Evolutionary conservation across 1,140 invertebrate genomes (phyloP).

Genomic region (Brachionus manjavacas): DNA sequence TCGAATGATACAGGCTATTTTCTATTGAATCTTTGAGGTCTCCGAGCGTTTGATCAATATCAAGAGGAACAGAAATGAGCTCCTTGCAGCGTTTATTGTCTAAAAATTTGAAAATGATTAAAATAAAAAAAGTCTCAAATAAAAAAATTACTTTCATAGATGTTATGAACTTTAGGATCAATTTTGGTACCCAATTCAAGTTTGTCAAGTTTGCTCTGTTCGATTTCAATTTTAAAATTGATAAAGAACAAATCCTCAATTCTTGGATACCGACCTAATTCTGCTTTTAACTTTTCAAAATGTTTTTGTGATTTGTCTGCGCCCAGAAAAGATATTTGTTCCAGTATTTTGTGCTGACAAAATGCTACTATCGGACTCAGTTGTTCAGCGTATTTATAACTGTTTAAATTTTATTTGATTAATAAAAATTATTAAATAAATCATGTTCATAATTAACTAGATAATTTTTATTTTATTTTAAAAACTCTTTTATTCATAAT

Average conservation of each 20-base stretch:
- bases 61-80: slow-evolving; percentile 52
- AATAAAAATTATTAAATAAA: too few species aligned
- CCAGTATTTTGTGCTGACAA: slow-evolving; percentile 52
- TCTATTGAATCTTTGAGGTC: slow-evolving; percentile 48
- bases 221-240: slow-evolving; percentile 48
- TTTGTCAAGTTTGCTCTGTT: slow-evolving; percentile 38
- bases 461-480: too few species aligned
- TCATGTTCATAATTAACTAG: too few species aligned
- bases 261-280: slow-evolving; percentile 47
- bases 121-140: too few species aligned
- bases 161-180: slow-evolving; percentile 50
- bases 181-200: slow-evolving; percentile 49
- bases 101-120: background rate
- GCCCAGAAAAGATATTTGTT: slow-evolving; percentile 47
- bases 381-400: slow-evolving; percentile 54
- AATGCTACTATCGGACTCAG: slow-evolving; percentile 53
- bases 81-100: slow-evolving; percentile 48
- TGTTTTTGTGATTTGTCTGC: slow-evolving; percentile 50
- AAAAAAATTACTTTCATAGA: slow-evolving; percentile 50
- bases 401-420: background rate
- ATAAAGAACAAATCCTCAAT: slow-evolving; percentile 46
- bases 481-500: too few species aligned
- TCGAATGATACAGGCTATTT: slow-evolving; percentile 50
- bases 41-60: slow-evolving; percentile 48
- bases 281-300: slow-evolving; percentile 46